Base-by-base conservation (phyloP, 2,113 vertebrate genomes). In the Rhodinocichla rosea region DNA sequence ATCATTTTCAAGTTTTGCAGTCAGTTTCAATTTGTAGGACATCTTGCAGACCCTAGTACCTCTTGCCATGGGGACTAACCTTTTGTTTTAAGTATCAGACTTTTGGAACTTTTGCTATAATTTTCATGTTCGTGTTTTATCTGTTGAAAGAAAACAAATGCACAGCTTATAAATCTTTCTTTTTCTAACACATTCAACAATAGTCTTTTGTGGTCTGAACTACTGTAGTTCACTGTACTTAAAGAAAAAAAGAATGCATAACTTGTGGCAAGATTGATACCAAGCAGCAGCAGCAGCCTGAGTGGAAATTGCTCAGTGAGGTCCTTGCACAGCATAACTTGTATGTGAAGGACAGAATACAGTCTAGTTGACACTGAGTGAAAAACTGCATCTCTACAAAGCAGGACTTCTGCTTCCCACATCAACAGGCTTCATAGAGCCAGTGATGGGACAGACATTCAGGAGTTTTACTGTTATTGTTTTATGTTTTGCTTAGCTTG, bases 1-100 rank as follows among this genome's bases (percentile, higher is more conserved):
- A 92, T 95, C 96, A 93, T 91, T 95, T 96, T 83, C 68, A 64
- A 94, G 78, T 96, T 94, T 88, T 23, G 49, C 49, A 87, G 85
- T 96, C 67, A 5, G 82, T 93, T 97, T 96, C 85, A 94, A 94
- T 97, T 97, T 96, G 68, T 90, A 97, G 93, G 90, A 97, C 49
- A 85, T 56, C 73, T 92, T 97, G 64, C 97, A 98, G 95, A 96
- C 92, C 85, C 94, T 56, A 68, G 45, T 90, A 80, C 40, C 60
- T 74, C 64, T 89, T 82, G 8, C 85, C 55, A 56, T 21, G 39
- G 64, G 44, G 76, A 57, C 88, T 81, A 96, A 90, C 13, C 75
- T 96, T 98, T 97, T 60, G 44, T 97, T 95, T 96, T 93, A 95
- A 96, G 97, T 94, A 94, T 32, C 60, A 52, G 87, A 85, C 75